Base-by-base conservation (phyloP, 53 echinoderm and acorn worm genomes). In the Pentamera pediparva region DNA sequence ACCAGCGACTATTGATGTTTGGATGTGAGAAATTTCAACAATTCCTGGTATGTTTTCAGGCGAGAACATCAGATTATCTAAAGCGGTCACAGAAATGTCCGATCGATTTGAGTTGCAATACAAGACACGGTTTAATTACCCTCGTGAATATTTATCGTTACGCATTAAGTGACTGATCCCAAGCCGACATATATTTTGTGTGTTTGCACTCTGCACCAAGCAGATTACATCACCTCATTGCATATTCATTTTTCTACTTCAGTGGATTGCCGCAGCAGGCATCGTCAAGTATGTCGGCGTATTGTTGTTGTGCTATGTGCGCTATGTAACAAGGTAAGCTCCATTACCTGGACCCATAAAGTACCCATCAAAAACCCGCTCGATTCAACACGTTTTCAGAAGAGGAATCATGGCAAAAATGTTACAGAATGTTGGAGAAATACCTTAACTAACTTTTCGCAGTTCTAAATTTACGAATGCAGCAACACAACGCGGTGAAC, bases 221-320 rank as follows among this genome's bases (percentile, higher is more conserved):
- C 15, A 10, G 15, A 41, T 41, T 10, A 41, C 43, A 41, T 8
- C 9, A 41, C 15, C 9, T 41, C 9, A 10, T 10, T 41, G 15
- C 15, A 41, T 41, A 41, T 41, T 41, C 9, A 26, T 27, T 12
- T 26, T 10, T 57, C 13, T 57, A 22, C 25, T 27, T 6, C 39
- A 39, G 2, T 8, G 25, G 67, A 67, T 67, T 67, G 67, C 67
- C 67, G 31, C 39, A 63, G 30, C 19, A 43, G 45, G 30, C 67
- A 43, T 43, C 67, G 67, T 41, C 17, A 67, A 41, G 41, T 67
- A 67, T 67, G 67, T 43, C 67, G 27, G 53, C 20, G 73, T 54
- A 72, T 72, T 72, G 73, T 72, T 51, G 52, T 54, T 54, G 37
- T 72, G 73, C 54, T 72, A 72, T 72, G 73, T 54, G 73, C 35